Conservation (phyloP, 2,888 invertebrate genomes). For the Leucoma salicis region DNA sequence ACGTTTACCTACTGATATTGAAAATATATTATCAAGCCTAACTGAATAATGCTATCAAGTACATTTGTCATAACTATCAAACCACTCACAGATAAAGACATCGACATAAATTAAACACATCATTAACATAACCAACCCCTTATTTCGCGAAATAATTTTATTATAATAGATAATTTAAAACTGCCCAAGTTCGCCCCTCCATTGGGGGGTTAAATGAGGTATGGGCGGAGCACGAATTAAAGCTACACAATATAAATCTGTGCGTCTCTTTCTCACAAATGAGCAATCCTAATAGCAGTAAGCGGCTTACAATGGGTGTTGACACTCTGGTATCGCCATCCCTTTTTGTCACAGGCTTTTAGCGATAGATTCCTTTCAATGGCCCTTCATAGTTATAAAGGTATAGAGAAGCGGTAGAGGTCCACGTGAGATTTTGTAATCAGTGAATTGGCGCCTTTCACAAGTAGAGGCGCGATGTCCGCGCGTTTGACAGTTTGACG, state of each 20-base stretch:
- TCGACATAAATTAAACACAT: slow-evolving; percentile 75
- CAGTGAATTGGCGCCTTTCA: slow-evolving; percentile 78
- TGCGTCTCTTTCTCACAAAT: slow-evolving; percentile 72
- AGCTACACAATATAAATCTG: slow-evolving; percentile 59
- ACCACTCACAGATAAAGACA: slow-evolving; percentile 49
- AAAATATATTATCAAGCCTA: neutral
- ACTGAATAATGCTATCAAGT: slow-evolving; percentile 4
- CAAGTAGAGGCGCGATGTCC: slow-evolving; percentile 70
- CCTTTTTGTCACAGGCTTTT: slow-evolving; percentile 48
- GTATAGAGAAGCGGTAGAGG: slow-evolving; percentile 61
- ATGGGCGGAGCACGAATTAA: slow-evolving; percentile 68
- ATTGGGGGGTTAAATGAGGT: slow-evolving; percentile 65
- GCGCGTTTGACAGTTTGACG: slow-evolving; percentile 77
- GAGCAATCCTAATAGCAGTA: slow-evolving; percentile 75
- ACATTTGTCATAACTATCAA: slow-evolving; percentile 33
- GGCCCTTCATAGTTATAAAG: slow-evolving; percentile 72
- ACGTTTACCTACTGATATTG: neutral
- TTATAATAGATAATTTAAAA: slow-evolving; percentile 82
- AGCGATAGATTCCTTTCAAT: slow-evolving; percentile 59
- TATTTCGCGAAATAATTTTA: slow-evolving; percentile 80
- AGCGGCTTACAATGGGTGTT: slow-evolving; percentile 77
- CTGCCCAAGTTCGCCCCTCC: slow-evolving; percentile 77
- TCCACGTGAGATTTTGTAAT: slow-evolving; percentile 81
- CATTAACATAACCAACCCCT: slow-evolving; percentile 80
- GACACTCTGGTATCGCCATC: slow-evolving; percentile 55